Conservation (phyloP, 2,888 invertebrate species). For the Frankliniella fusca region DNA sequence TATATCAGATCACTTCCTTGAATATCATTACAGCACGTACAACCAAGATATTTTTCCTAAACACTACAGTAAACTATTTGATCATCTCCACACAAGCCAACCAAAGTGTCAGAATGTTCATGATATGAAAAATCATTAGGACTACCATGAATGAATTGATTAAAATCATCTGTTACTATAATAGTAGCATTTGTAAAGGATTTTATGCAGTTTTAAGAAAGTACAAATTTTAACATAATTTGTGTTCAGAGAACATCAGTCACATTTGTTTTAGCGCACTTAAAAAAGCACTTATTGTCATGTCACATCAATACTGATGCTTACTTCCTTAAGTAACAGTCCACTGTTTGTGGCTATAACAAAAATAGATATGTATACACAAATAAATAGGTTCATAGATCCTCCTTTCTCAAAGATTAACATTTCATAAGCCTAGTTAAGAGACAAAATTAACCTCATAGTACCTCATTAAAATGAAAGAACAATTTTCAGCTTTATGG, state of each 20-base stretch:
- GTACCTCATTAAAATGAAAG: not conserved
- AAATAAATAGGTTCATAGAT: not conserved
- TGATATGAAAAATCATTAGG: not conserved
- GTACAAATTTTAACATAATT: not conserved
- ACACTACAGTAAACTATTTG: not conserved
- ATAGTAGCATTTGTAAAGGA: not conserved
- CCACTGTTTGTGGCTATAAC: conserved; percentile 2
- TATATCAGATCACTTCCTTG: not conserved
- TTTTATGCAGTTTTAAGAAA: not conserved
- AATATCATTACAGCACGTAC: not conserved
- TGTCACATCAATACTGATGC: conserved; percentile 16
- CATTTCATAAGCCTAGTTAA: not conserved
- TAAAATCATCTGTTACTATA: not conserved
- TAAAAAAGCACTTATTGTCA: not conserved
- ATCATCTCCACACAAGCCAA: not conserved
- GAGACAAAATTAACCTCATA: not conserved
- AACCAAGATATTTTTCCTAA: not conserved
- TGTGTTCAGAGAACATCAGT: not conserved
- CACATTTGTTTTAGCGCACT: conserved; percentile 1
- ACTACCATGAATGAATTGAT: too few relatives aligned
- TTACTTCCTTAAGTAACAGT: not conserved
- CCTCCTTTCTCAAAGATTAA: not conserved
- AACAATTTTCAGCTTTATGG: not conserved
- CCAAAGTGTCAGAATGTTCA: not conserved
- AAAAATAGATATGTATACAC: conserved; percentile 11